Evolutionary conservation across 1,140 invertebrate genomes (phyloP), one percentile per base, ranked within the genome.

Genomic region (Helicoverpa armigera): DNA sequence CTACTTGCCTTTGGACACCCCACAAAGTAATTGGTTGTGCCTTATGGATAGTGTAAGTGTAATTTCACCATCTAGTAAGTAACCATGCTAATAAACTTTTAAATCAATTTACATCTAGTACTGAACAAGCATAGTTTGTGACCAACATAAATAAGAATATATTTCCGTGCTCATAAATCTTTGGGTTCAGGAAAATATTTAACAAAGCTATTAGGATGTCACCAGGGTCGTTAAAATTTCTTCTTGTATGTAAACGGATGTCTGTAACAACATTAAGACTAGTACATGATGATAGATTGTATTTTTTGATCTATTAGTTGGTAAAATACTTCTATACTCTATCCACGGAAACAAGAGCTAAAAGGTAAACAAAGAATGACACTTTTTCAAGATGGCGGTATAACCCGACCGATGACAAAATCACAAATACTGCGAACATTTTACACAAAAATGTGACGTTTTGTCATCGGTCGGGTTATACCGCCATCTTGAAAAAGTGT

Each of bases 171-270:
- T 29, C 67, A 3, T 70, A 72, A 53, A 72, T 72, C 23, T 50
- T 29, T 13, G 14, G 50, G 69, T 72, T 31, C 69, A 5, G n/a
- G n/a, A 53, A 72, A 51, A 72, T 72, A 31, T 72, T 72, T 54
- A 53, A 72, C 69, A 72, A 4, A 72, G 50, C 50, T 12, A 72
- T 72, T 72, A 72, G 12, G 23, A n/a, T 54, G 69, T 72, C 50
- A 54, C 69, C 50, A 29, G 35, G 9, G 31, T 2, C 69, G 54
- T 54, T n/a, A 51, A 54, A 18, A 29, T 72, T 18, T 72, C 50
- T 72, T 31, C 50, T 9, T 72, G 13, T 54, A 54, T 12, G 18
- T 51, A 18, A 74, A 60, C 54, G 72, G 56, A 60, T 35, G 54
- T 50, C 50, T 54, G 18, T 72, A 2, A 53, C 13, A 48, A 48